Conservation (phyloP, 2,113 vertebrate genomes). For the Campylomormyrus tamandua region DNA sequence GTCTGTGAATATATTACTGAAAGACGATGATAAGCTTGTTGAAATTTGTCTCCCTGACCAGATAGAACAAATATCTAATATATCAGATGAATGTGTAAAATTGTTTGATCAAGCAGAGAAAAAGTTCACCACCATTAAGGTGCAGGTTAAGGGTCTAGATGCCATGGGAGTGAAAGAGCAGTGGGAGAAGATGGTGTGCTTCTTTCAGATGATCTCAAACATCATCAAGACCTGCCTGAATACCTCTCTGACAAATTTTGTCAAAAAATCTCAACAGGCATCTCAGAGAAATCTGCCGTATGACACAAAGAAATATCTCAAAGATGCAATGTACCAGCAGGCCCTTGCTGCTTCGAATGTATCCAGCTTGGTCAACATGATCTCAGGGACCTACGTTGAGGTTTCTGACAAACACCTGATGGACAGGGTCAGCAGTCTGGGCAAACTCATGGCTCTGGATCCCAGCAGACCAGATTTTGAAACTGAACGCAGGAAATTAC, state of each 20-base stretch:
- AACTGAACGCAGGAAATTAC: no score
- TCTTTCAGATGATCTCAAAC: constrained; percentile 51
- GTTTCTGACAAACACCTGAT: constrained; percentile 24
- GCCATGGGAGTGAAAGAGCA: constrained; percentile 34
- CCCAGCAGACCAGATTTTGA: constrained; percentile 19
- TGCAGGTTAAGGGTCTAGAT: no score
- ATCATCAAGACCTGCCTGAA: constrained; percentile 38
- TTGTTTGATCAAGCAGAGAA: no score
- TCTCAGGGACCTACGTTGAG: constrained; percentile 41
- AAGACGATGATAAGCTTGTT: no score
- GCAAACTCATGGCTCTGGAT: constrained; percentile 37
- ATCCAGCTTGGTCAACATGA: constrained; percentile 42
- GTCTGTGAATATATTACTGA: no score
- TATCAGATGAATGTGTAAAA: no score
- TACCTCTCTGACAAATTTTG: constrained; percentile 33
- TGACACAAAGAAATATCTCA: constrained; percentile 22
- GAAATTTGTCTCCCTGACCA: no score
- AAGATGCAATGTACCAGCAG: constrained; percentile 44
- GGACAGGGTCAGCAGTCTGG: constrained; percentile 32
- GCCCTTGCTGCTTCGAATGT: constrained; percentile 35
- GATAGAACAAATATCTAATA: no score
- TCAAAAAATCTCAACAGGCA: background rate
- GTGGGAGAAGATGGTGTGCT: constrained; percentile 45
- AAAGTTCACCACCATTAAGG: no score
- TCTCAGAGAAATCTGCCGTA: background rate